Percentiles rank a stretch among this genome's conserved stretches.
phyloP scores from a whole-genome alignment of 2,888 invertebrate species.

The Cantharis flavilabris region DNA sequence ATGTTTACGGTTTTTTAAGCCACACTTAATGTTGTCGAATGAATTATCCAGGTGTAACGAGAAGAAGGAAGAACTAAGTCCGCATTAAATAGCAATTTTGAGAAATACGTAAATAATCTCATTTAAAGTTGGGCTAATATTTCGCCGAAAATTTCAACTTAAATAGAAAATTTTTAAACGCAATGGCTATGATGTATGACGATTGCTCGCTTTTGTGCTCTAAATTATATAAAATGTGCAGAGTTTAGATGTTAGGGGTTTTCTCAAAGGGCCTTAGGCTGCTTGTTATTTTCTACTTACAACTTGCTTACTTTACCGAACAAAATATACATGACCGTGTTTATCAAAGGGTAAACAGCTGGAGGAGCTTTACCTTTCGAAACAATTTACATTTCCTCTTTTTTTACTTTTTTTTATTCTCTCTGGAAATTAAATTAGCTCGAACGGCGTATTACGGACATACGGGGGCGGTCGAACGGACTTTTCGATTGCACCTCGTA shows the following conservation, averaged over 20 bases:
- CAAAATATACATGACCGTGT: conserved; percentile 18
- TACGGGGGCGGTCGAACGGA: neutral
- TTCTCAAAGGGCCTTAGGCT: conserved; percentile 14
- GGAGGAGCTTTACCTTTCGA: conserved; percentile 7
- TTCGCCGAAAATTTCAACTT: neutral
- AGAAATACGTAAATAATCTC: conserved; percentile 39
- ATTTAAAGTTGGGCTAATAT: conserved; percentile 30
- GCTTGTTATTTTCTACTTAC: conserved; percentile 21
- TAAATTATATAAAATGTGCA: conserved; percentile 7
- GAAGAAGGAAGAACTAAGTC: conserved; percentile 30
- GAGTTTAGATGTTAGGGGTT: conserved; percentile 10
- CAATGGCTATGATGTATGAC: conserved; percentile 4
- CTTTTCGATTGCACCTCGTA: neutral
- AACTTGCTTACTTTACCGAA: conserved; percentile 20
- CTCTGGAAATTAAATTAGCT: neutral
- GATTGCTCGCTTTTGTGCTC: conserved; percentile 3
- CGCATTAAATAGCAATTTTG: conserved; percentile 46
- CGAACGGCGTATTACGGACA: neutral
- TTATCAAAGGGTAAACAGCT: conserved; percentile 17
- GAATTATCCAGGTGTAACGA: conserved; percentile 47
- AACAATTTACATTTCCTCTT: conserved; percentile 5
- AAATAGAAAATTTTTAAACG: conserved; percentile 3
- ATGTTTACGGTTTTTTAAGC: conserved; percentile 53
- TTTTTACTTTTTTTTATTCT: neutral
- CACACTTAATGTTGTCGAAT: conserved; percentile 50